Percentiles rank a stretch among this genome's conserved stretches.
Evolutionary conservation across 2,888 invertebrate genomes (phyloP).

Genomic region (Pyrrhia umbra): DNA sequence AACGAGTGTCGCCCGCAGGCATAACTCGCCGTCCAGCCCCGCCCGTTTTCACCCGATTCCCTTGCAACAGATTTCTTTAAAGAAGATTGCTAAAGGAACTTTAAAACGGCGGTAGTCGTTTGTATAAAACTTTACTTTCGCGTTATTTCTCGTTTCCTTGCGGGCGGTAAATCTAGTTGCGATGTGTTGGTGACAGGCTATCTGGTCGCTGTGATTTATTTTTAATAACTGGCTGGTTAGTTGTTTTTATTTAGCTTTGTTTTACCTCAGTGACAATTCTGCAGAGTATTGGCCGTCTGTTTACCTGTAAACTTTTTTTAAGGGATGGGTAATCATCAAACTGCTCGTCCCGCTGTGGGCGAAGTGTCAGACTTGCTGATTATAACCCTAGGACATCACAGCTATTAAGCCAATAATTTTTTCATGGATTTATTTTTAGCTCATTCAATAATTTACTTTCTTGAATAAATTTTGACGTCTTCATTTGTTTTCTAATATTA

Average conservation of each 20-base stretch:
- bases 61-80: constrained; percentile 78
- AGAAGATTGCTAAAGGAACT: constrained; percentile 74
- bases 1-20: constrained; percentile 80
- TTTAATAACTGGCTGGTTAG: constrained; percentile 49
- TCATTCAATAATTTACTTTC: too few species aligned
- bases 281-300: background rate
- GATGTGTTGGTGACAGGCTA: constrained; percentile 67
- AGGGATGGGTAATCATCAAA: too few species aligned
- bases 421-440: too few species aligned
- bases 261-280: constrained; percentile 11
- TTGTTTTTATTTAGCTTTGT: constrained; percentile 35
- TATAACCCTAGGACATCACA: too few species aligned
- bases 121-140: constrained; percentile 79
- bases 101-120: constrained; percentile 78
- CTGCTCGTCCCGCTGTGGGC: too few species aligned
- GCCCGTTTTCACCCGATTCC: constrained; percentile 65
- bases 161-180: constrained; percentile 62
- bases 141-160: constrained; percentile 69
- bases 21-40: constrained; percentile 72
- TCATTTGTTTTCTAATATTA: too few species aligned
- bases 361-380: too few species aligned
- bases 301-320: background rate
- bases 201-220: constrained; percentile 54
- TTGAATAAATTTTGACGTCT: too few species aligned
- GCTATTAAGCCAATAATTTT: too few species aligned